Conservation (phyloP, 2,888 invertebrate species). For the Notodonta dromedarius region DNA sequence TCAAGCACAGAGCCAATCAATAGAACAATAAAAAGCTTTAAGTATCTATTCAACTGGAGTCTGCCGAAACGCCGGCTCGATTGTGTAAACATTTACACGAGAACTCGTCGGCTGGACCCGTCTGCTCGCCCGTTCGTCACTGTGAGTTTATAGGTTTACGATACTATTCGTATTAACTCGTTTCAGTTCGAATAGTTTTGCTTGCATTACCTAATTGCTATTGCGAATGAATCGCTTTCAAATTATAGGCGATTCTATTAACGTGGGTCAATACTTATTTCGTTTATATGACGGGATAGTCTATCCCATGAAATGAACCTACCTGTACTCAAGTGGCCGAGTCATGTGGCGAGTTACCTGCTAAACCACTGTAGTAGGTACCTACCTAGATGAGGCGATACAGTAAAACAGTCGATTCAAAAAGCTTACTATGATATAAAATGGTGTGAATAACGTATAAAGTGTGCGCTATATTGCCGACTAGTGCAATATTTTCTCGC, state of each 20-base stretch:
- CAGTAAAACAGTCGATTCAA: too few species aligned
- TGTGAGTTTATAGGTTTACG: conserved; percentile 19
- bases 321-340: too few species aligned
- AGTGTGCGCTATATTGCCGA: too few species aligned
- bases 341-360: too few species aligned
- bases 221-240: not conserved
- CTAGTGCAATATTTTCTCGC: too few species aligned
- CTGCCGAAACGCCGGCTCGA: conserved; percentile 36
- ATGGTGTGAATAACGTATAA: too few species aligned
- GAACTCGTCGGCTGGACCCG: conserved; percentile 31
- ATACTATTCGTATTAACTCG: not conserved
- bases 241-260: not conserved
- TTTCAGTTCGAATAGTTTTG: not conserved
- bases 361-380: too few species aligned
- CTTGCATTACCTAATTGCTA: conserved; percentile 1
- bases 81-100: conserved; percentile 51
- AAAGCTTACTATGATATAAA: too few species aligned
- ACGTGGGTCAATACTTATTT: too few species aligned
- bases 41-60: conserved; percentile 24
- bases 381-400: too few species aligned
- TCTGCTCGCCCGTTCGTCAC: conserved; percentile 22
- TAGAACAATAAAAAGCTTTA: conserved; percentile 35
- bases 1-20: conserved; percentile 18
- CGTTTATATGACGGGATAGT: too few species aligned
- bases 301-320: too few species aligned